Percentiles rank a stretch among this genome's conserved stretches.
phyloP scores from a whole-genome alignment of 2,888 invertebrate genomes.

The Metopia argyrocephala region DNA sequence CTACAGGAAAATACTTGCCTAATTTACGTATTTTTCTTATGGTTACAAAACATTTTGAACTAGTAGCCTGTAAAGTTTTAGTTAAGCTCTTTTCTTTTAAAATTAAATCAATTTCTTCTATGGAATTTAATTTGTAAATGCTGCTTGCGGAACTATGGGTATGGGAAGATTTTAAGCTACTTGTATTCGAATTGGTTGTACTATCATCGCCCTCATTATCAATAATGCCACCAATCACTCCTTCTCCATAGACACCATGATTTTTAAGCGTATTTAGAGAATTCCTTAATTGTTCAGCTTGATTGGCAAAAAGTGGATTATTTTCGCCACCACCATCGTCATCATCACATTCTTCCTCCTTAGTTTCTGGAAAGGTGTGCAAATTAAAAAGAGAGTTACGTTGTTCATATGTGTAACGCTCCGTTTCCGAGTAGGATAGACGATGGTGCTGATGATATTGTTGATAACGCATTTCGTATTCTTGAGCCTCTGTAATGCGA shows the following conservation, averaged over 20 bases:
- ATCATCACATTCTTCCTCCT: constrained; percentile 73
- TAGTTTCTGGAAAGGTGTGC: constrained; percentile 73
- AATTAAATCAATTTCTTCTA: constrained; percentile 77
- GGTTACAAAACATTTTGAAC: constrained; percentile 77
- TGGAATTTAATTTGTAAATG: constrained; percentile 76
- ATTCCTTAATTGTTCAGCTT: constrained; percentile 66
- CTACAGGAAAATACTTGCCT: constrained; percentile 84
- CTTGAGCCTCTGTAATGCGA: constrained; percentile 91
- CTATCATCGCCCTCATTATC: constrained; percentile 36
- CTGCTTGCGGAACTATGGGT: constrained; percentile 65
- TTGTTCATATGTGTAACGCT: constrained; percentile 65
- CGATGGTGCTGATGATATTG: constrained; percentile 68
- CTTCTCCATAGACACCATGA: not conserved
- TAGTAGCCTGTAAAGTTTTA: constrained; percentile 76
- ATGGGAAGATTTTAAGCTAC: constrained; percentile 58
- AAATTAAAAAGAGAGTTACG: constrained; percentile 72
- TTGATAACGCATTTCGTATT: constrained; percentile 79
- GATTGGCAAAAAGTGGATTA: constrained; percentile 58
- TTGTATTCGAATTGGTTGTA: constrained; percentile 60
- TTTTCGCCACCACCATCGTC: constrained; percentile 64
- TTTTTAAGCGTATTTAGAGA: constrained; percentile 55
- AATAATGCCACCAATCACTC: not conserved
- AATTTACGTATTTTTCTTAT: constrained; percentile 82
- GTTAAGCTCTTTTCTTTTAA: constrained; percentile 77
- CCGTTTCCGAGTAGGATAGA: constrained; percentile 64